Evolutionary conservation across 2,113 vertebrate genomes (phyloP), one percentile per base, ranked within the genome.

Genomic region (Chitala chitala): DNA sequence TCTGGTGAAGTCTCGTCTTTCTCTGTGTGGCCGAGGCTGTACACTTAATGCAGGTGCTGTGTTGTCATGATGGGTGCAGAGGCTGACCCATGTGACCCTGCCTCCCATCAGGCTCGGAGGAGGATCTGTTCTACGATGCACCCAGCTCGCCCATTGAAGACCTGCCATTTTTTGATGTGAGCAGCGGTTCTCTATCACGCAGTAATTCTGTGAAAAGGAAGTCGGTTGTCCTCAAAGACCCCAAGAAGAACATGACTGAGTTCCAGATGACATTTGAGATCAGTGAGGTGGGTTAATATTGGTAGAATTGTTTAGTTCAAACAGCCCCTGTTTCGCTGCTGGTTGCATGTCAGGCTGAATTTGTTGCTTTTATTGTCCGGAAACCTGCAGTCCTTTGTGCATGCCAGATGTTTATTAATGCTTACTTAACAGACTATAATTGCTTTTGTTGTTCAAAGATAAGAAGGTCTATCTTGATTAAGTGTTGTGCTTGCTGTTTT

Each of bases 71-170:
- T n/a, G 22, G 17, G 26, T 56, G 56, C 24, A 10, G 17, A 12
- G n/a, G 4, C 20, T 71, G 38, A 31, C 17, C 12, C 26, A 22
- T 70, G 24, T 38, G 56, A 22, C 42, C 6, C 12, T 24, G 54
- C 44, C 12, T 63, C 6, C 33, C 51, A 10, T 56, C 54, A 91
- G 91, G 95, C 40, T 96, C 95, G 33, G 95, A 98, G 74, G 95
- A 98, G 76, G 96, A 98, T 68, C 75, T 92, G 82, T 99, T 94
- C 86, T 99, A 90, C 71, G 97, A 99, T 79, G 97, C 97, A 36
- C 91, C 92, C 29, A 94, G 87, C 81, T 96, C 95, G 82, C 97
- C 97, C 1, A 71, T 94, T 2, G 92, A 92, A 53, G 93, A 95
- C 0, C 5, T 78, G 51, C 71, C 83, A 0, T 93, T 93, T 83